phyloP scores from a whole-genome alignment of 2,797 vertebrate species.

The Oceanodroma leucorhoa region DNA sequence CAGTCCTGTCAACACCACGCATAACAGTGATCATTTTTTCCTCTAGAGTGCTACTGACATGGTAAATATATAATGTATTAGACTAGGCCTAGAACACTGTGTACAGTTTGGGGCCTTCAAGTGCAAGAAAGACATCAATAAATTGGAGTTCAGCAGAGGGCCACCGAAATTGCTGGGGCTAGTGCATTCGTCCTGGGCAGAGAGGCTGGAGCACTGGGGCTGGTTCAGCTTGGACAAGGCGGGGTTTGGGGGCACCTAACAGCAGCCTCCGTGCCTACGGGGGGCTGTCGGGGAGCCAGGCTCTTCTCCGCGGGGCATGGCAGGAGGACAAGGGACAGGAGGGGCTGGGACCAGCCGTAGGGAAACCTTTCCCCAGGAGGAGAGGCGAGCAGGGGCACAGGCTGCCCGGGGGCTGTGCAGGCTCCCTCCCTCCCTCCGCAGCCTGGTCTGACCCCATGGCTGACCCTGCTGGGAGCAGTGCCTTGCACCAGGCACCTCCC shows the following conservation, averaged over 20 bases:
- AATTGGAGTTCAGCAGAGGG: background rate
- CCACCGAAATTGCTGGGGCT: background rate
- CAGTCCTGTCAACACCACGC: background rate
- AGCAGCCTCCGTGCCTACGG: background rate
- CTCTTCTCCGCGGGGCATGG: background rate
- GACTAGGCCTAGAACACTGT: background rate
- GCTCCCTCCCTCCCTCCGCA: background rate
- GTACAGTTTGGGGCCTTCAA: background rate
- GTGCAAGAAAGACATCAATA: background rate
- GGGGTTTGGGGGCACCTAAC: background rate
- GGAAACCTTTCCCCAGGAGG: background rate
- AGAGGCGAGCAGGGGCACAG: accelerated
- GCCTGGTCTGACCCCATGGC: background rate
- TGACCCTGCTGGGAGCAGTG: background rate
- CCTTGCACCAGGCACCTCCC: background rate
- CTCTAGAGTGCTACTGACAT: background rate
- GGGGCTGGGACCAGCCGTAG: accelerated
- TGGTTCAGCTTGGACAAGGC: background rate
- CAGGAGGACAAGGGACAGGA: background rate
- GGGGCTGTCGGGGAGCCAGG: accelerated
- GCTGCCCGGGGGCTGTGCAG: accelerated
- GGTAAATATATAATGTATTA: background rate
- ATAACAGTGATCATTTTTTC: background rate
- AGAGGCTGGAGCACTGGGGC: background rate
- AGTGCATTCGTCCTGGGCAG: background rate